Evolutionary conservation across 2,113 vertebrate species (phyloP).

Genomic region (Catharus bicknelli): DNA sequence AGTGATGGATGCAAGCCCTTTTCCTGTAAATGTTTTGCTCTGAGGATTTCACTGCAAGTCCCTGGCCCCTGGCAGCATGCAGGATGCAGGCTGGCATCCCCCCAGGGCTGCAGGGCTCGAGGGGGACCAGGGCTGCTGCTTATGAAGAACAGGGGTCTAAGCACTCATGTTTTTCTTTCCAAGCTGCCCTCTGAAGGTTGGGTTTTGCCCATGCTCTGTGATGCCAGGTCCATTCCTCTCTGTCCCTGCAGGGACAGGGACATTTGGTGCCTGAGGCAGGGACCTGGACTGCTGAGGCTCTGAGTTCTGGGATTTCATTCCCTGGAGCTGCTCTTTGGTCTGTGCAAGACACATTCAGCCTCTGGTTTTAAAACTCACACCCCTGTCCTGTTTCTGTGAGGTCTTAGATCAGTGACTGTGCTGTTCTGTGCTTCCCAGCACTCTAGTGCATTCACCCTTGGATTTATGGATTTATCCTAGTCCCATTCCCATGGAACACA

Average conservation of each 20-base stretch:
- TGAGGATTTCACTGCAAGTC: background rate
- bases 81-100: background rate
- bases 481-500: fast-evolving
- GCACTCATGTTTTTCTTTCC: background rate
- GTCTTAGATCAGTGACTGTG: background rate
- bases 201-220: fast-evolving
- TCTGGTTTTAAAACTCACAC: background rate
- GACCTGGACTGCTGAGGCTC: fast-evolving
- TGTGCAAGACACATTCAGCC: background rate
- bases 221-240: fast-evolving
- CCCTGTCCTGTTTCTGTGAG: background rate
- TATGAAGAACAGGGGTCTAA: background rate
- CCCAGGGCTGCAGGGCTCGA: background rate
- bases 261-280: background rate
- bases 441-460: background rate
- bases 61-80: background rate
- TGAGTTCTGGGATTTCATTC: background rate
- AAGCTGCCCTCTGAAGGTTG: background rate
- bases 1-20: slow-evolving; percentile 10
- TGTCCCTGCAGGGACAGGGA: background rate
- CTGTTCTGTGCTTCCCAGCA: background rate
- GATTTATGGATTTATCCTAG: background rate
- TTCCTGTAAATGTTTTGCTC: background rate
- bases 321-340: background rate
- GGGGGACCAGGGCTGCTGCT: background rate